Evolutionary conservation across 2,888 invertebrate genomes (phyloP).

Genomic region (Clanis bilineata): DNA sequence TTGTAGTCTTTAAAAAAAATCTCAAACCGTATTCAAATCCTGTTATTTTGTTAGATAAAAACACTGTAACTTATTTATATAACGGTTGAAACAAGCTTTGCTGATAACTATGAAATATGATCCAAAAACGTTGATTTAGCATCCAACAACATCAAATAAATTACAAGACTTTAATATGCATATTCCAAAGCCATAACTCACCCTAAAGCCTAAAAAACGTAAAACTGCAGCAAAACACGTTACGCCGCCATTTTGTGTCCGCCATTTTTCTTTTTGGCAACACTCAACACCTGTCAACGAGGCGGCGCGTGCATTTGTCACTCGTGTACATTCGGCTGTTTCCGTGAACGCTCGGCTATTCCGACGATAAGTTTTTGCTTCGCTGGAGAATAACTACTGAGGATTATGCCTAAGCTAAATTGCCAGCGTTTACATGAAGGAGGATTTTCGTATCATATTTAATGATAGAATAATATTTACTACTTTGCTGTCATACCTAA

Average conservation of each 20-base stretch:
- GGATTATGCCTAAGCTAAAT: constrained; percentile 19
- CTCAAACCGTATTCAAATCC: no score
- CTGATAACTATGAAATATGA: no score
- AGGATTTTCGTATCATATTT: background rate
- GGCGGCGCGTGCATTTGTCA: constrained; percentile 57
- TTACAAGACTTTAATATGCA: background rate
- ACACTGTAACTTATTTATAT: no score
- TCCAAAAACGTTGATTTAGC: no score
- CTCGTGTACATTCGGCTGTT: constrained; percentile 29
- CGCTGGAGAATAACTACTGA: constrained; percentile 16
- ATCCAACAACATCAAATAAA: no score
- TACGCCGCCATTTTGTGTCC: constrained; percentile 37
- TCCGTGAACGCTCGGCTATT: constrained; percentile 37
- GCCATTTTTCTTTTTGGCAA: constrained; percentile 41
- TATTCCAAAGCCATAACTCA: background rate
- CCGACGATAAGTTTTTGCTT: constrained; percentile 6
- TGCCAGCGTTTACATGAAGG: constrained; percentile 10
- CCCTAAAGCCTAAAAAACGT: background rate
- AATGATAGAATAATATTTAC: background rate
- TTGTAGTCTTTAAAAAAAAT: no score
- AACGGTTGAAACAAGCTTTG: no score
- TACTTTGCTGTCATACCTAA: background rate
- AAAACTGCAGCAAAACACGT: constrained; percentile 12
- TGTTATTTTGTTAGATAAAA: no score
- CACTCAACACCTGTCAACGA: constrained; percentile 44